Evolutionary conservation across 2,888 invertebrate genomes (phyloP).

Genomic region (Cabera pusaria): DNA sequence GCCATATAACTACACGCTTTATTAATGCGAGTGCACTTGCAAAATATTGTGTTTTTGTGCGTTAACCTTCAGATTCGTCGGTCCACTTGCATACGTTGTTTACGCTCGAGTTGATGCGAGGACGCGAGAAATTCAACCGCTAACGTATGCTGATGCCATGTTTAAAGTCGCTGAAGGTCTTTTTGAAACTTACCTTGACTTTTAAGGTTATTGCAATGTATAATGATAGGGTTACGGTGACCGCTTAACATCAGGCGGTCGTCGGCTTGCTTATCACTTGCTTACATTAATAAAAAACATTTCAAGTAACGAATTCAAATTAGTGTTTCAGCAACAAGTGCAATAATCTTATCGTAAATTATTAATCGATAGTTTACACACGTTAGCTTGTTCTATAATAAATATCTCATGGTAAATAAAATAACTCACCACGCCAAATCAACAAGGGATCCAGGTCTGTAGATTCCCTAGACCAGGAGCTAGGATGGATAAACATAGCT

Average conservation of each 20-base stretch:
- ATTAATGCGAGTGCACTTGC: conserved; percentile 78
- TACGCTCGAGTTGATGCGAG: conserved; percentile 74
- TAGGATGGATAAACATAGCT: conserved; percentile 78
- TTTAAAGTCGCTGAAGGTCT: neutral
- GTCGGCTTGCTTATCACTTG: too few relatives aligned
- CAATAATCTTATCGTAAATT: too few relatives aligned
- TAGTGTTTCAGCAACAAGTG: too few relatives aligned
- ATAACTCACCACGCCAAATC: conserved; percentile 78
- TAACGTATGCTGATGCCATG: conserved; percentile 17
- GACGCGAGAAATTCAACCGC: conserved; percentile 58
- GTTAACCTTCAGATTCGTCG: conserved; percentile 74
- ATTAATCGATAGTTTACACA: too few relatives aligned
- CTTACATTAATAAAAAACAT: too few relatives aligned
- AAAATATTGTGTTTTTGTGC: conserved; percentile 74
- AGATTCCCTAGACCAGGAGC: conserved; percentile 71
- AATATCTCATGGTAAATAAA: too few relatives aligned
- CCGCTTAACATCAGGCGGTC: too few relatives aligned
- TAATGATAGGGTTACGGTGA: too few relatives aligned
- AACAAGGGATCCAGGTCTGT: conserved; percentile 71
- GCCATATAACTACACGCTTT: conserved; percentile 62
- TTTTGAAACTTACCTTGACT: neutral
- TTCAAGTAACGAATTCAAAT: too few relatives aligned
- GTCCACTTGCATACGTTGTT: conserved; percentile 74
- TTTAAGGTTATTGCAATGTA: too few relatives aligned
- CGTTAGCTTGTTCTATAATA: too few relatives aligned